Evolutionary conservation across 2,797 vertebrate genomes (phyloP), one percentile per base, ranked within the genome.

Genomic region (Scolopax rusticola): DNA sequence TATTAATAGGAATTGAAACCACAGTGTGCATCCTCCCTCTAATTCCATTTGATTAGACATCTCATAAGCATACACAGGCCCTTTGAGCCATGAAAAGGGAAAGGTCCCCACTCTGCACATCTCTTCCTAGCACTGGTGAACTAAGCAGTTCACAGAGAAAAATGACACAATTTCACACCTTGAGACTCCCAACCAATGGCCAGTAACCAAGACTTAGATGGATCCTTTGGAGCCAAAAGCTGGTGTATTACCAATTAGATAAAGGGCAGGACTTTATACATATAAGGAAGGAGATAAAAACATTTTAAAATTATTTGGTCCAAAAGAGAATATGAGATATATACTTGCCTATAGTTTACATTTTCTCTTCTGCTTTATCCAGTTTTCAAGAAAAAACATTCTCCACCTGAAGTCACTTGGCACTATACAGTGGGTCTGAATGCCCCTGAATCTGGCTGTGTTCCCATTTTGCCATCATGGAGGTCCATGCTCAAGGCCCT

Each of bases 11-110:
- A 90, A 85, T 84, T 30, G 20, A 92, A 94, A 69, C 64, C 16
- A 12, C 71, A 93, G 38, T 74, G 63, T 32, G 78, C 80, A 90
- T 87, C 69, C 91, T 97, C 80, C 88, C 71, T 77, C 63, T 89
- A 77, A 92, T 63, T 95, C 69, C 60, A 86, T 93, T 92, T 76
- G 79, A 91, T 95, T 93, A 95, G 83, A 94, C 82, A 81, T 65
- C 69, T 74, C 95, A 90, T 87, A 91, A 51, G 50, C 59, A 84
- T 18, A 89, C 10, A 15, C 69, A 89, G 65, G 38, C 33, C 53
- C 87, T 85, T 32, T 77, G 76, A 92, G 40, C 43, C 84, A 69
- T 32, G 43, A 86, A 78, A 87, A 27, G 33, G 48, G 41, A 92
- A 89, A 13, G 36, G 65, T 19, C 33, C 24, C 6, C 48, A 71